phyloP scores from a whole-genome alignment of 1,140 invertebrate species.

The Trichoplusia ni region DNA sequence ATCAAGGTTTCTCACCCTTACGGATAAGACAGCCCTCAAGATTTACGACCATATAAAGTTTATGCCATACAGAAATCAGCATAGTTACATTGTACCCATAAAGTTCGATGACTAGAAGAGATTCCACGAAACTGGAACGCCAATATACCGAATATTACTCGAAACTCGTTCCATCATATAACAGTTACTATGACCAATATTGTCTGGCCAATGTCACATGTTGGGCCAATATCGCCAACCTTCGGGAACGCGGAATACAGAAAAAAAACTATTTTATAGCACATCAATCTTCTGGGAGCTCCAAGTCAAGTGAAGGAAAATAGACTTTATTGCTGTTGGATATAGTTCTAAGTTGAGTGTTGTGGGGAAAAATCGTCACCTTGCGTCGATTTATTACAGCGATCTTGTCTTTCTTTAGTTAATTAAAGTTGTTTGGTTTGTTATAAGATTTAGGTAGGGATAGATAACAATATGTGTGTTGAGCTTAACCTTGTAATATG shows the following conservation, averaged over 20 bases:
- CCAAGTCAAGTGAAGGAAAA: not conserved
- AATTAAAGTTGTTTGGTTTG: slow-evolving; percentile 19
- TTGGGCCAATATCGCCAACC: too few relatives aligned
- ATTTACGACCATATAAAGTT: too few relatives aligned
- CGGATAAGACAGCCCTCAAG: too few relatives aligned
- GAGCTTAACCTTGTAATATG: too few relatives aligned
- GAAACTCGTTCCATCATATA: slow-evolving; percentile 14
- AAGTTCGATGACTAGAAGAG: not conserved
- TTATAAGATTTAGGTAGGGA: not conserved
- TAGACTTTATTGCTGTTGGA: not conserved
- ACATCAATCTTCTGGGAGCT: slow-evolving; percentile 6
- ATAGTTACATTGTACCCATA: too few relatives aligned
- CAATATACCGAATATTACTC: slow-evolving; percentile 5
- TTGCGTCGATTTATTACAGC: slow-evolving; percentile 3
- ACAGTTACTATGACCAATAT: slow-evolving; percentile 20
- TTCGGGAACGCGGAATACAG: not conserved
- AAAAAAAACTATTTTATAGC: slow-evolving; percentile 1
- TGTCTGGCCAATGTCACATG: slow-evolving; percentile 15
- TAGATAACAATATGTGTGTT: too few relatives aligned
- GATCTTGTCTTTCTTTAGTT: slow-evolving; percentile 3
- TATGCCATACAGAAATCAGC: too few relatives aligned
- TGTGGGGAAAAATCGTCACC: not conserved
- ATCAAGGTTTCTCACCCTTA: too few relatives aligned
- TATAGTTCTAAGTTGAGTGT: not conserved
- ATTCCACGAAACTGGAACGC: not conserved